Conservation (phyloP, 2,113 vertebrate genomes). For the Acanthisitta chloris region DNA sequence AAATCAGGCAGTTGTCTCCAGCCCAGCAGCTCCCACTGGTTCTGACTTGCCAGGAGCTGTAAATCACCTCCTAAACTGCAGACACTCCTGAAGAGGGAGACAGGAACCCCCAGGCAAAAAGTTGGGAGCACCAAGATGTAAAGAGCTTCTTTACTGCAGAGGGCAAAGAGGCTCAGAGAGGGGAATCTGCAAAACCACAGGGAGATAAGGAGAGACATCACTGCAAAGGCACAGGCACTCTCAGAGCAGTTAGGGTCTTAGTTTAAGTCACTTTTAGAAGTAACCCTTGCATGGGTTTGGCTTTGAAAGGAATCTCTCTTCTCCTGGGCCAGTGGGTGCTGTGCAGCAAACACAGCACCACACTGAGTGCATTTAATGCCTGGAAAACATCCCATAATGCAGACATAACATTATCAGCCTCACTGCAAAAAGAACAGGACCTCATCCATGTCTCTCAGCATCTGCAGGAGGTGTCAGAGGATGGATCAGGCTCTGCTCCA, state of each 20-base stretch:
- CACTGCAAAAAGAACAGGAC: not conserved
- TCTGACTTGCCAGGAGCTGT: not conserved
- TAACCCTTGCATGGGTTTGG: accelerated
- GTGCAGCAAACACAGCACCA: not conserved
- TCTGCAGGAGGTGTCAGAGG: not conserved
- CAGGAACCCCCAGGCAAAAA: not conserved
- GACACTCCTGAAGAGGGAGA: not conserved
- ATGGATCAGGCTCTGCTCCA: not conserved
- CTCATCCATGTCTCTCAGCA: accelerated
- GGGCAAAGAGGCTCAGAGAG: not conserved
- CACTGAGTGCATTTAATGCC: not conserved
- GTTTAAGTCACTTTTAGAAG: not conserved
- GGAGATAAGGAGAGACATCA: not conserved
- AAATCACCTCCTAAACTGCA: not conserved
- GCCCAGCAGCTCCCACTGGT: not conserved
- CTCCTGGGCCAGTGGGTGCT: not conserved
- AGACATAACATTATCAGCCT: not conserved
- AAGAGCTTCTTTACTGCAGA: not conserved
- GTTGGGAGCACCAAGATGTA: not conserved
- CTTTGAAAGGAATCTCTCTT: not conserved
- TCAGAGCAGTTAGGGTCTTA: not conserved
- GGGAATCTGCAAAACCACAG: not conserved
- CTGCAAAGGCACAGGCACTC: not conserved
- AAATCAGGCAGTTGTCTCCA: not conserved
- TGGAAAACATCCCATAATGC: not conserved